Conservation (phyloP, 2,888 invertebrate genomes). For the Lasiommata megera region DNA sequence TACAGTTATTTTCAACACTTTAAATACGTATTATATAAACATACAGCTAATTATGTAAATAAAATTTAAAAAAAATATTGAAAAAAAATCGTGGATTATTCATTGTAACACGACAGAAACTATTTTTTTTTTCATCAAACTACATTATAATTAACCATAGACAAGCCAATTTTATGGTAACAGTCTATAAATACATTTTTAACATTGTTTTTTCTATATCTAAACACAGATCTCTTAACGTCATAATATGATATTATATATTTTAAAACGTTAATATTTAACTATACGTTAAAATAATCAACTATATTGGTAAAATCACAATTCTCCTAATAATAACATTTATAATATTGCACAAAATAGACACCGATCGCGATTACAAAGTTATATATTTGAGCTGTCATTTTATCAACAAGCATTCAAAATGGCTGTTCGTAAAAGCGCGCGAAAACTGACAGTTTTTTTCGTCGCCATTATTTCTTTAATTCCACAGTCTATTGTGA, state of each 20-base stretch:
- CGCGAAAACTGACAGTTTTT: slow-evolving; percentile 34
- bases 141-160: slow-evolving; percentile 27
- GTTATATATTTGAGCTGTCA: slow-evolving; percentile 42
- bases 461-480: not conserved
- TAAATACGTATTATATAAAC: slow-evolving; percentile 59
- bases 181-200: slow-evolving; percentile 59
- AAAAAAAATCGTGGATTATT: slow-evolving; percentile 30
- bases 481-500: slow-evolving; percentile 1
- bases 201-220: slow-evolving; percentile 56
- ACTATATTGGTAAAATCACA: slow-evolving; percentile 79
- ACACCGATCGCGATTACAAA: slow-evolving; percentile 56
- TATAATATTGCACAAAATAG: slow-evolving; percentile 70
- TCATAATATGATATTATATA: slow-evolving; percentile 64
- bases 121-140: slow-evolving; percentile 25
- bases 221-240: slow-evolving; percentile 67
- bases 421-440: slow-evolving; percentile 43
- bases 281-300: slow-evolving; percentile 72
- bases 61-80: slow-evolving; percentile 27
- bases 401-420: slow-evolving; percentile 39
- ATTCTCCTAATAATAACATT: slow-evolving; percentile 75
- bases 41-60: slow-evolving; percentile 41
- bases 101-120: slow-evolving; percentile 32
- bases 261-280: slow-evolving; percentile 63
- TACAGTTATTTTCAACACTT: slow-evolving; percentile 71
- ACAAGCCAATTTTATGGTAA: slow-evolving; percentile 35